Base-by-base conservation (phyloP, 2,113 vertebrate species). In the Illadopsis cleaveri region DNA sequence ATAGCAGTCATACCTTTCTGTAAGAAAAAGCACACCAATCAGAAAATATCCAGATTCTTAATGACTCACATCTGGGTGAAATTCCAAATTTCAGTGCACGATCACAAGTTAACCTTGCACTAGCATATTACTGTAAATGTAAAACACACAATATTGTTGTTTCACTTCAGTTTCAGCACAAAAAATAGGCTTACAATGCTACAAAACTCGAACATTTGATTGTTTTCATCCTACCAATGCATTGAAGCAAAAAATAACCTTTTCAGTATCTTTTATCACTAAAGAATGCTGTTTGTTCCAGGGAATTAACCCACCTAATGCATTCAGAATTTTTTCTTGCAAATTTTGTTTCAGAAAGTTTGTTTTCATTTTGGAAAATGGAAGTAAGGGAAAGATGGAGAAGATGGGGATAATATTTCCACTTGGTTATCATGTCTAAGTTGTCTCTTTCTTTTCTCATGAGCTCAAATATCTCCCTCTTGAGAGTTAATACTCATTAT, bases 171-270 rank as follows among this genome's bases (percentile, higher is more conserved):
- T 90, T 96, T 87, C 96, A 85, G 70, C 31, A 90, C 45, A 78
- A 95, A 96, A 96, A 94, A 84, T 65, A 96, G 72, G 91, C 95
- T 97, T 96, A 70, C 47, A 86, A 56, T 82, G 92, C 60, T 92
- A 88, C 94, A 89, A 86, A 94, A 86, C 57, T 58, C 33, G 4
- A 92, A 90, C 64, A 35, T 93, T 83, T 86, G 60, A 54, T 38
- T 69, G 15, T 90, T 91, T 92, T 81, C 66, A 35, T 75, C 33
- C 54, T 94, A 95, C 37, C 12, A 38, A 69, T 90, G 92, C 82
- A 86, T 5, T 97, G 90, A 97, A 93, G 93, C 86, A 94, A 93
- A 97, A 95, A 97, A 95, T 82, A 94, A 72, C 48, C 76, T 96
- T 96, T 96, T 94, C 78, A 82, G 44, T 76, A 93, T 35, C 40